phyloP scores from a whole-genome alignment of 1,140 invertebrate species.

The Phthorimaea operculella region DNA sequence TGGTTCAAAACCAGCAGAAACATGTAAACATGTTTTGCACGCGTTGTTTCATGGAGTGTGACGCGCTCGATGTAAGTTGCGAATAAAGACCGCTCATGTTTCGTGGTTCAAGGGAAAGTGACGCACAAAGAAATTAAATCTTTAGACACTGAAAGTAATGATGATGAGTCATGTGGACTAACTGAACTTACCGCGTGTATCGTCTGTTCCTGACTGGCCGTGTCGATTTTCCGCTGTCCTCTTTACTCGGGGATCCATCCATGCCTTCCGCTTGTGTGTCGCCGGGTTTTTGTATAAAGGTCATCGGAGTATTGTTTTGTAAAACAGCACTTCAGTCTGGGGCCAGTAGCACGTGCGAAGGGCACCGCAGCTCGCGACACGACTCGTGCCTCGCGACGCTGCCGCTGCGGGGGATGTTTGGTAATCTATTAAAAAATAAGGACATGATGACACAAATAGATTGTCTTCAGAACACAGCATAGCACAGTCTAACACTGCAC shows the following conservation, averaged over 20 bases:
- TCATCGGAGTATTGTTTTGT: slow-evolving; percentile 33
- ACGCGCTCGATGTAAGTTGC: slow-evolving; percentile 1
- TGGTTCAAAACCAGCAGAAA: slow-evolving; percentile 1
- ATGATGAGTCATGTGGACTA: slow-evolving; percentile 41
- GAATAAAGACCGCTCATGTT: slow-evolving; percentile 6
- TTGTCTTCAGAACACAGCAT: slow-evolving; percentile 41
- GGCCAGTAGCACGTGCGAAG: slow-evolving; percentile 49
- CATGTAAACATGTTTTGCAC: slow-evolving; percentile 7
- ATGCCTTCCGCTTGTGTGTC: slow-evolving; percentile 39
- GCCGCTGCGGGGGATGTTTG: slow-evolving; percentile 60
- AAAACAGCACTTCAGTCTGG: slow-evolving; percentile 8
- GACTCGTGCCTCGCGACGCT: slow-evolving; percentile 48
- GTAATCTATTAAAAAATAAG: slow-evolving; percentile 67
- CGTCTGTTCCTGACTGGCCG: slow-evolving; percentile 70
- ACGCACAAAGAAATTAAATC: slow-evolving; percentile 57
- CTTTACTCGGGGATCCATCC: slow-evolving; percentile 35
- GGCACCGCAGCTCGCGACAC: slow-evolving; percentile 46
- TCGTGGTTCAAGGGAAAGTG: slow-evolving; percentile 28
- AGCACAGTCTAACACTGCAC: slow-evolving; percentile 33
- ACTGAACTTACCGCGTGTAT: slow-evolving; percentile 63
- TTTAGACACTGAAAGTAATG: slow-evolving; percentile 48
- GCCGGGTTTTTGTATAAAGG: slow-evolving; percentile 42
- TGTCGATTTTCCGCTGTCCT: slow-evolving; percentile 50
- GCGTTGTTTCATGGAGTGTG: background rate
- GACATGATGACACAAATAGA: slow-evolving; percentile 67